These are phyloP conservation scores for Diloba caeruleocephala DNA, from an alignment of 2,888 invertebrate species.

Conservation along the genomic window DNA sequence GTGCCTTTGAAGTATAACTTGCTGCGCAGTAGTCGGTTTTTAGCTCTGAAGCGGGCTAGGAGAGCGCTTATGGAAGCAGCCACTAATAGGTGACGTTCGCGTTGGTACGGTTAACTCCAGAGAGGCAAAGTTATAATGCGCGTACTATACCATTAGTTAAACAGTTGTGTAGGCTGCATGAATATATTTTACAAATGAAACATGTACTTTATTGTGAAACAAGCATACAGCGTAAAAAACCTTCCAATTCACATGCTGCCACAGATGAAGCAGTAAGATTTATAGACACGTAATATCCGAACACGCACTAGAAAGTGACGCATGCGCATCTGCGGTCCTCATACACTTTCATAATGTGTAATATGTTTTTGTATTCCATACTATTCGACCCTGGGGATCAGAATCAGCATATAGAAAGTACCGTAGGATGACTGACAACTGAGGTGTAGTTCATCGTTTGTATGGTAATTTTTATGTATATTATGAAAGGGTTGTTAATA, in stretches of 20 bases:
- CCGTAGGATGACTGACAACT: conserved; percentile 15
- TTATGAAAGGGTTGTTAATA: too few relatives aligned
- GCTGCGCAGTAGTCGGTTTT: too few relatives aligned
- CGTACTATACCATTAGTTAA: too few relatives aligned
- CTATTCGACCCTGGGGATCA: conserved; percentile 51
- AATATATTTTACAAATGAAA: too few relatives aligned
- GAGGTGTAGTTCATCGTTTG: conserved; percentile 12
- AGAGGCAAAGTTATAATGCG: too few relatives aligned
- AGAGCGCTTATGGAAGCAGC: too few relatives aligned
- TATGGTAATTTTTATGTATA: conserved; percentile 31
- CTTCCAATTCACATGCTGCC: conserved; percentile 20
- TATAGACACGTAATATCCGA: conserved; percentile 27
- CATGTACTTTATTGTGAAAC: neutral
- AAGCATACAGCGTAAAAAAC: conserved; percentile 1
- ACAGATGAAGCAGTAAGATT: conserved; percentile 27
- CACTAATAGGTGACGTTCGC: too few relatives aligned
- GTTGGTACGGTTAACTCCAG: too few relatives aligned
- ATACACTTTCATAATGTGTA: conserved; percentile 57
- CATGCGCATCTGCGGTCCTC: conserved; percentile 36
- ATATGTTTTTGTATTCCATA: conserved; percentile 47
- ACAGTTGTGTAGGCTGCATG: too few relatives aligned
- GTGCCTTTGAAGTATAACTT: too few relatives aligned
- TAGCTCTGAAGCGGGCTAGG: too few relatives aligned
- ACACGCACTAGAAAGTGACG: conserved; percentile 49
- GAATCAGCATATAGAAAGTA: conserved; percentile 60